Evolutionary conservation across 2,113 vertebrate genomes (phyloP), one percentile per base, ranked within the genome.

Genomic region (Nothobranchius kuhntae): DNA sequence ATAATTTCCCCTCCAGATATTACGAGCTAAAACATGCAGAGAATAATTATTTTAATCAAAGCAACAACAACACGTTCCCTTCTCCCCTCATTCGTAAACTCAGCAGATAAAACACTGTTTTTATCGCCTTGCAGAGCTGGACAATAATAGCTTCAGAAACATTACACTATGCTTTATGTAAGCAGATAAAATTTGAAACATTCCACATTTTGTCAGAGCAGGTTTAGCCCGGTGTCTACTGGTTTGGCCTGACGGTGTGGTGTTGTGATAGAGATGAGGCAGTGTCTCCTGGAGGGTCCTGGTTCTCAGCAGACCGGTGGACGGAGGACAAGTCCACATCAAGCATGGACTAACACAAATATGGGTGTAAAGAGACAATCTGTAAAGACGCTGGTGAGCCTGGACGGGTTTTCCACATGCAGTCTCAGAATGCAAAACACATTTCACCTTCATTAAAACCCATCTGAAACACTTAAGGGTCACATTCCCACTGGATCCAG

Each of bases 291-390:
- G 47, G 50, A 55, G 84, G 50, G 47, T 51, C 52, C 63, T 58
- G 71, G 71, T 51, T 68, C 65, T 78, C 45, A 73, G 79, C 63
- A 65, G 81, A 68, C 71, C 47, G 61, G 40, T 38, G 46, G 8
- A 54, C 53, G 21, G 56, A 57, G 77, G 71, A 61, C 55, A 74
- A 81, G 73, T 72, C 72, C 74, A 87, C 85, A 89, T 87, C 78
- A 89, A 88, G 87, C 56, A n/a, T 55, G 68, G 72, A 68, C 78
- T 75, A 30, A 80, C 13, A 54, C 61, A 79, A 46, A 53, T 48
- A 4, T 45, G 70, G 76, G 73, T 61, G 62, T 65, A 60, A 53
- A 26, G 47, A 54, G 71, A 30, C 35, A 17, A 72, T 40, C 38
- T 40, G 30, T 30, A 30, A 30, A 30, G 30, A 4, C 30, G 30